Evolutionary conservation across 2,888 invertebrate genomes (phyloP).

Genomic region (Lepetodrilus schrolli): DNA sequence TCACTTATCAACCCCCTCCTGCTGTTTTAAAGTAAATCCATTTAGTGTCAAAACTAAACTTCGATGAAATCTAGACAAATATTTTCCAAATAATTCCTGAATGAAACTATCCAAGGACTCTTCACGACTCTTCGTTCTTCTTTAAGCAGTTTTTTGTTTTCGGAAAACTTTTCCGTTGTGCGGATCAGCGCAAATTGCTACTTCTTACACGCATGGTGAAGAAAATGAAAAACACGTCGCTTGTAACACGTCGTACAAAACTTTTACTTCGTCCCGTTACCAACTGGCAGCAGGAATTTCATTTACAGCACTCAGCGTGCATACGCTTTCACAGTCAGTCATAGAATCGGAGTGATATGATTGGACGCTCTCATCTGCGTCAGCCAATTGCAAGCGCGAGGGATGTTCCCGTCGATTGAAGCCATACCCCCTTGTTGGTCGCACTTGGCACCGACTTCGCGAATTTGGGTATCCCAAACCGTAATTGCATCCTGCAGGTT

Average conservation of each 20-base stretch:
- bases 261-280: background rate
- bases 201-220: constrained; percentile 25
- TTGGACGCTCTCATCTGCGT: background rate
- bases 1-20: constrained; percentile 19
- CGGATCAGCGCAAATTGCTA: constrained; percentile 25
- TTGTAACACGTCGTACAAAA: background rate
- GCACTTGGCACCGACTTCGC: too few species aligned
- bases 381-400: background rate
- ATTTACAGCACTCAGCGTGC: background rate
- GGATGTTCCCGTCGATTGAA: too few species aligned
- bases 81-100: background rate
- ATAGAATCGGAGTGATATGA: background rate
- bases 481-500: too few species aligned
- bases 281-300: constrained; percentile 14
- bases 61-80: constrained; percentile 12
- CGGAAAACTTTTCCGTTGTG: constrained; percentile 15
- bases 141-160: background rate
- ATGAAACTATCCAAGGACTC: background rate
- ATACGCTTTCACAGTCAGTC: background rate
- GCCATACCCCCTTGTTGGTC: too few species aligned
- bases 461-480: too few species aligned
- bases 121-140: too few species aligned
- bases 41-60: constrained; percentile 12
- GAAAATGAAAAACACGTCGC: constrained; percentile 26
- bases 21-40: background rate